phyloP scores from a whole-genome alignment of 2,113 vertebrate species.

The Bubalus kerabau region DNA sequence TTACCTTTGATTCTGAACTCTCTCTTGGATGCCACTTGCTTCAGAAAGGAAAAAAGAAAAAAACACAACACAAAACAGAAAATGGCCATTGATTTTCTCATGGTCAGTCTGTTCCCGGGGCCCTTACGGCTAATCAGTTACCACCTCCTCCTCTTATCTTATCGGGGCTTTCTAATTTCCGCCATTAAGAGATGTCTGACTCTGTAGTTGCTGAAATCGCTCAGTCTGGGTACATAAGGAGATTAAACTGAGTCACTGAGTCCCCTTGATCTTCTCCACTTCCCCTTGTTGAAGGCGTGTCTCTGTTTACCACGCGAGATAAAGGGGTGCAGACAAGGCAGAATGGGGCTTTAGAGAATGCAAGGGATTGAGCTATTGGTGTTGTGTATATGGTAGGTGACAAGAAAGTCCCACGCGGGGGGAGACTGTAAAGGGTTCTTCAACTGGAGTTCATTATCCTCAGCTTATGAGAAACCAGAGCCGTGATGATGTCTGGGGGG shows the following conservation, averaged over 20 bases:
- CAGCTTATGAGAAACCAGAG: background rate
- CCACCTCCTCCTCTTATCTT: conserved; percentile 74
- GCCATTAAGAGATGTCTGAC: conserved; percentile 82
- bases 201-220: conserved; percentile 62
- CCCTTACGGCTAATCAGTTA: conserved; percentile 56
- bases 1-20: background rate
- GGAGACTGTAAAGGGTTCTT: background rate
- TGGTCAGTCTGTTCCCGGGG: background rate
- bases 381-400: conserved; percentile 10
- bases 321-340: background rate
- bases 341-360: background rate
- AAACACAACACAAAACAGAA: too few species aligned
- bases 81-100: conserved; percentile 58
- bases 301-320: conserved; percentile 46
- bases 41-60: background rate
- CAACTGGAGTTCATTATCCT: background rate
- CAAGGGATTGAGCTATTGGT: background rate
- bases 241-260: conserved; percentile 63
- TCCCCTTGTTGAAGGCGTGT: conserved; percentile 32
- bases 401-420: conserved; percentile 37
- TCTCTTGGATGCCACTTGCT: background rate
- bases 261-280: conserved; percentile 63
- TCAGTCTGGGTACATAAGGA: conserved; percentile 72
- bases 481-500: conserved; percentile 14
- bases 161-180: conserved; percentile 77